phyloP scores from a whole-genome alignment of 35 echinoderm and acorn worm genomes.

The Strongylocentrotus purpuratus region DNA sequence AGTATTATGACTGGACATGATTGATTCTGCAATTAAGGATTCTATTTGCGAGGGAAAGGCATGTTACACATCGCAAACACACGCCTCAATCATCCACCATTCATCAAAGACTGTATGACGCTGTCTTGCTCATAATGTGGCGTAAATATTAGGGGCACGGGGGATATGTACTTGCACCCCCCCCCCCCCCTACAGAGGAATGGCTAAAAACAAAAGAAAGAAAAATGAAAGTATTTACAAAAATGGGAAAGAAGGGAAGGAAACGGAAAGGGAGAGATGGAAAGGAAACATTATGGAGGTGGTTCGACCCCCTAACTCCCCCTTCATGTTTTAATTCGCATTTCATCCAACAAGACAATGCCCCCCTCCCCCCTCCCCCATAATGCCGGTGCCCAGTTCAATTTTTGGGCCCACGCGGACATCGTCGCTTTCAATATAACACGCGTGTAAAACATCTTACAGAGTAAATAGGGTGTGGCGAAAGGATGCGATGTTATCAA shows the following conservation, averaged over 20 bases:
- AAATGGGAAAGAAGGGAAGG: no score
- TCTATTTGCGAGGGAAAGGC: neutral
- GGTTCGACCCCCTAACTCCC: no score
- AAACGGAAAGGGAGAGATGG: no score
- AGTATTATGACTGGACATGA: constrained; percentile 11
- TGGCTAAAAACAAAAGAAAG: no score
- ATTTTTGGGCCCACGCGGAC: neutral
- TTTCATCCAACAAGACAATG: no score
- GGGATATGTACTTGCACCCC: neutral
- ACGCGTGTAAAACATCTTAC: neutral
- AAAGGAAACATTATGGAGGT: no score
- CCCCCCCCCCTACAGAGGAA: no score
- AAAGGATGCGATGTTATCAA: neutral
- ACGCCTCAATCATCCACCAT: neutral
- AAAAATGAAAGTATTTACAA: neutral
- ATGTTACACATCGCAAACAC: constrained; percentile 1
- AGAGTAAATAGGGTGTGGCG: neutral
- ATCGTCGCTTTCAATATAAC: neutral
- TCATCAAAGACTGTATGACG: neutral
- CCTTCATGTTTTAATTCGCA: no score
- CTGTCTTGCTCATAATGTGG: neutral
- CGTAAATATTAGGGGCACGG: no score
- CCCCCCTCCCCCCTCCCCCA: no score
- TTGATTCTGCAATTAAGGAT: neutral
- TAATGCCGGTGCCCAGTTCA: no score